phyloP scores from a whole-genome alignment of 2,888 invertebrate species.

The Atrina japonica region DNA sequence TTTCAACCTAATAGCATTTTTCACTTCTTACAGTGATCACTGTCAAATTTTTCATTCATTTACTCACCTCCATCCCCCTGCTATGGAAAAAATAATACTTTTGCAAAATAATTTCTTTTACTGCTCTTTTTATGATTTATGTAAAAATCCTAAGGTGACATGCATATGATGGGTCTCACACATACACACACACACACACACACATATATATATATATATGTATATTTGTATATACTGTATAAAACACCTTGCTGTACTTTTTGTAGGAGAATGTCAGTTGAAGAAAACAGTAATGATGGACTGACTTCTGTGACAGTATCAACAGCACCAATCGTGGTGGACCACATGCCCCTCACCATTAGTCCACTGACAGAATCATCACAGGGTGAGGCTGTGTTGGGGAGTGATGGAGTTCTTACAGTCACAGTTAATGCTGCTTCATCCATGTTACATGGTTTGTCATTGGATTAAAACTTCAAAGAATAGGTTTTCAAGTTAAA shows the following conservation, averaged over 20 bases:
- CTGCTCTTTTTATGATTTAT: no score
- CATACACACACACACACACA: no score
- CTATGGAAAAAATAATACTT: no score
- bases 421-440: conserved; percentile 10
- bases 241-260: no score
- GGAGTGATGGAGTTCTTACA: conserved; percentile 33
- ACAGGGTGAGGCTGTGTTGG: conserved; percentile 48
- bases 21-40: no score
- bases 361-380: conserved; percentile 55
- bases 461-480: background rate
- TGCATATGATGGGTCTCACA: no score
- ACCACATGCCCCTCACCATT: conserved; percentile 38
- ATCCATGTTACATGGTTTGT: conserved; percentile 6
- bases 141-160: no score
- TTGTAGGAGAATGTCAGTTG: conserved; percentile 16
- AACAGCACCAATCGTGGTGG: conserved; percentile 38
- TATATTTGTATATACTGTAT: background rate
- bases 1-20: no score
- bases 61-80: no score
- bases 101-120: no score
- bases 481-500: no score
- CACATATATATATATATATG: background rate
- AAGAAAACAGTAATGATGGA: conserved; percentile 19
- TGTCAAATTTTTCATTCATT: no score
- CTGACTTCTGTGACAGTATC: conserved; percentile 45